Evolutionary conservation across 1,140 invertebrate species (phyloP).

Genomic region (Lepidotrigona ventralis): DNA sequence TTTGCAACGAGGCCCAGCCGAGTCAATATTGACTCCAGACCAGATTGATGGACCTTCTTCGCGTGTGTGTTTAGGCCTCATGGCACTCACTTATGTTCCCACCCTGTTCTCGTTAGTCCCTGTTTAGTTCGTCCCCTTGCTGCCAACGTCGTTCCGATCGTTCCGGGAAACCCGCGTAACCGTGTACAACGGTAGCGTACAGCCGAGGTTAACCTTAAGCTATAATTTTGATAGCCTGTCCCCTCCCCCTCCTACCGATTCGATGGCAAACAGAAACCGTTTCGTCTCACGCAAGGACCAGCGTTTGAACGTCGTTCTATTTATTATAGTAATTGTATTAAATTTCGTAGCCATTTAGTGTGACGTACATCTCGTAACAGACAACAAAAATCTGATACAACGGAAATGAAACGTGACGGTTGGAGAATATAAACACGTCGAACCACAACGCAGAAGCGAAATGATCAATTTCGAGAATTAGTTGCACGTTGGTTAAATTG

Average conservation of each 20-base stretch:
- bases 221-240: not conserved
- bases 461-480: too few species aligned
- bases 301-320: too few species aligned
- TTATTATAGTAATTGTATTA: too few species aligned
- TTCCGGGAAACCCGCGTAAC: slow-evolving; percentile 18
- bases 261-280: not conserved
- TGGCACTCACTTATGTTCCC: slow-evolving; percentile 77
- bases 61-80: slow-evolving; percentile 75
- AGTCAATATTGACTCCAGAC: slow-evolving; percentile 79
- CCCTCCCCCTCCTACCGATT: too few species aligned
- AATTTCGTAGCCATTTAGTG: too few species aligned
- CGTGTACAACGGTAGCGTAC: not conserved
- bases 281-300: too few species aligned
- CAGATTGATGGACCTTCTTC: slow-evolving; percentile 78
- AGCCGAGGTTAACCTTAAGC: not conserved
- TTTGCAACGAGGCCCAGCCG: slow-evolving; percentile 78
- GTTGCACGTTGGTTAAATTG: too few species aligned
- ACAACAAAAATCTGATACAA: too few species aligned
- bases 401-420: too few species aligned
- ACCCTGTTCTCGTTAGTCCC: slow-evolving; percentile 45
- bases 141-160: not conserved
- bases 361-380: too few species aligned
- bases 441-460: too few species aligned
- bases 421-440: too few species aligned
- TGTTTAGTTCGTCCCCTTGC: not conserved